A percentile compares a stretch with the other conserved stretches of the same genome.
Conservation (phyloP, 2,888 invertebrate genomes). For the Archaeoteleia sp. region DNA sequence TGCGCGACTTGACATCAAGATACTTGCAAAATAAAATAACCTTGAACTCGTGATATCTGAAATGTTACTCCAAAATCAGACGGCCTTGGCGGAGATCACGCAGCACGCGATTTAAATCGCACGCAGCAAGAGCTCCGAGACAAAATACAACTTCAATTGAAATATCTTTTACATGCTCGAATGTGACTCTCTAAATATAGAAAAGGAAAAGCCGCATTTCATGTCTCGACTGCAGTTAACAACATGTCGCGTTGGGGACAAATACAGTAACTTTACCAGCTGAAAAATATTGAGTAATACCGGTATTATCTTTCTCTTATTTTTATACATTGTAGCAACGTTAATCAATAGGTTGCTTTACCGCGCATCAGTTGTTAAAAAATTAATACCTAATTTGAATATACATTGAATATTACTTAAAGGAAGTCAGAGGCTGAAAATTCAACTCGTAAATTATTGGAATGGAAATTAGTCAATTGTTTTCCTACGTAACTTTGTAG, state of each 20-base stretch:
- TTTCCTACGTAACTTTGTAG: too few species aligned
- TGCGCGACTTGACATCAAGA: conserved; percentile 16
- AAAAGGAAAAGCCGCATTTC: conserved; percentile 12
- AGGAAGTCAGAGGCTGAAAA: too few species aligned
- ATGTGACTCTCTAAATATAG: conserved; percentile 18
- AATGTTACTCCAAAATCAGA: conserved; percentile 22
- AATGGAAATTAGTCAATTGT: too few species aligned
- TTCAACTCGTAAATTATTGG: too few species aligned
- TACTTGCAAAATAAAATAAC: conserved; percentile 28
- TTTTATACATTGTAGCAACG: too few species aligned
- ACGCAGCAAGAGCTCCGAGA: conserved; percentile 3
- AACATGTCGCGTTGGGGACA: neutral
- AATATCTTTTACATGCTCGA: conserved; percentile 13
- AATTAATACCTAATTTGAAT: too few species aligned
- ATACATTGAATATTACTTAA: too few species aligned
- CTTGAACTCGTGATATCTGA: conserved; percentile 39
- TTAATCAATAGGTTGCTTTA: too few species aligned
- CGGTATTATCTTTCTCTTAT: neutral
- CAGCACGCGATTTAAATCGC: conserved; percentile 8
- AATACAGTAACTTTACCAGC: neutral
- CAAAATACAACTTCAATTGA: conserved; percentile 12
- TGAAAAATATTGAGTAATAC: neutral
- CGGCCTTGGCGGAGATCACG: conserved; percentile 24
- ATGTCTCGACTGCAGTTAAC: neutral
- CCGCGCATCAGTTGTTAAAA: too few species aligned